Base-by-base conservation (phyloP, 2,797 vertebrate genomes). In the Onychomys arenicola region DNA sequence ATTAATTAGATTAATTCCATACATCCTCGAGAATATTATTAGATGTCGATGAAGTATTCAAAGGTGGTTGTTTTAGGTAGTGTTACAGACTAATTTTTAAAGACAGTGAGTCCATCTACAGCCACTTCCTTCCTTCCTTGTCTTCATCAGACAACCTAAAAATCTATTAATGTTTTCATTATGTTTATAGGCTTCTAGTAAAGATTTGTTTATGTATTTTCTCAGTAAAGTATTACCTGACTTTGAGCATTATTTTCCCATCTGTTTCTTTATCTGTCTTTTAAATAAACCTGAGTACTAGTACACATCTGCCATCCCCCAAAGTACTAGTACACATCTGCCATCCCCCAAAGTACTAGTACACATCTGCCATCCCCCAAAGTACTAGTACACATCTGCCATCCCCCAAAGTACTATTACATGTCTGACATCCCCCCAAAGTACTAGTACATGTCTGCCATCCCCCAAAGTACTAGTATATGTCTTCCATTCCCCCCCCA, bases 1-100 rank as follows among this genome's bases (percentile, higher is more conserved):
- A 97, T 98, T 98, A 98, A 98, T 98, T 98, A 94, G 77, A 97
- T 71, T 94, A 92, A 90, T 96, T 98, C 65, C 61, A 17, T 94
- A 92, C 90, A 96, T 98, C 95, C 93, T 94, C 96, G 46, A 97
- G 85, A 97, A 85, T 93, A 97, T 97, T 98, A 85, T 93, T 97
- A 96, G 95, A 88, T 93, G 93, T 92, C 90, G 91, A 46, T 96
- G 73, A 94, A 81, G 49, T 40, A 67, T 84, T 96, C 61, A 75
- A 46, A 98, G 0, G 21, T 67, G 77, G 61, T 95, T 89, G 94
- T 96, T 97, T 92, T 95, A 89, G 87, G 69, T 96, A 94, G 85
- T 85, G 92, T 97, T 95, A 90, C 93, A 84, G 59, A 95, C 71
- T 84, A 93, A 96, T 94, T 97, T 98, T 83, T 87, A 96, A 93